Base-by-base conservation (phyloP, 2,797 vertebrate genomes). In the Ctenosaura bakeri region DNA sequence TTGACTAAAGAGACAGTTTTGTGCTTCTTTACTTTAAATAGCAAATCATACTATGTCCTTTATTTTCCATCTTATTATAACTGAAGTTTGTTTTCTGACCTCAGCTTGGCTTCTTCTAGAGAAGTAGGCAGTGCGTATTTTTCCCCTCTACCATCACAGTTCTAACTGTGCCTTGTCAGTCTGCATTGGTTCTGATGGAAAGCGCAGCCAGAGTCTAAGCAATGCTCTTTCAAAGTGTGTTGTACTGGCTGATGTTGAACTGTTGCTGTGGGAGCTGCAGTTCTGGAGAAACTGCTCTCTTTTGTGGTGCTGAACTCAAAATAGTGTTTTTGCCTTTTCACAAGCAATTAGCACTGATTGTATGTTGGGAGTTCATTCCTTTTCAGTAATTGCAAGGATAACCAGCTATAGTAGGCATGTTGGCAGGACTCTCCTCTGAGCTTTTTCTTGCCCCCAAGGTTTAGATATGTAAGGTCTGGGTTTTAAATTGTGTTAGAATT, bases 281-380 rank as follows among this genome's bases (percentile, higher is more conserved):
- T 71, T 52, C 62, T 80, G 62, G 62, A 9, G 9, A 14, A 46
- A 42, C 9, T 78, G 20, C 4, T 38, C 32, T 38, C 26, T 84
- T 89, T 22, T 26, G 16, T 8, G 16, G 26, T 80, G 76, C 29
- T 79, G 62, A 69, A 85, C 62, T 79, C 50, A 50, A 59, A 80
- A 79, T 69, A 26, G 88, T 22, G 42, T 69, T 69, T 87, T 66
- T 56, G n/a, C 20, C 76, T 62, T 86, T 73, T 74, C 54, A 78
- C 50, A 85, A 78, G 14, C 35, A 78, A 69, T 89, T 84, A 76
- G 81, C 69, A 29, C 32, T 66, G 73, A 50, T 84, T 76, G 35
- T 56, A 71, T 42, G 64, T 50, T 26, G 52, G 1, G 10, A 59
- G 77, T 81, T 50, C 8, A 50, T 42, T 74, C 38, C 10, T n/a